Conservation (phyloP, 2,113 vertebrate species). For the Columba janthina region DNA sequence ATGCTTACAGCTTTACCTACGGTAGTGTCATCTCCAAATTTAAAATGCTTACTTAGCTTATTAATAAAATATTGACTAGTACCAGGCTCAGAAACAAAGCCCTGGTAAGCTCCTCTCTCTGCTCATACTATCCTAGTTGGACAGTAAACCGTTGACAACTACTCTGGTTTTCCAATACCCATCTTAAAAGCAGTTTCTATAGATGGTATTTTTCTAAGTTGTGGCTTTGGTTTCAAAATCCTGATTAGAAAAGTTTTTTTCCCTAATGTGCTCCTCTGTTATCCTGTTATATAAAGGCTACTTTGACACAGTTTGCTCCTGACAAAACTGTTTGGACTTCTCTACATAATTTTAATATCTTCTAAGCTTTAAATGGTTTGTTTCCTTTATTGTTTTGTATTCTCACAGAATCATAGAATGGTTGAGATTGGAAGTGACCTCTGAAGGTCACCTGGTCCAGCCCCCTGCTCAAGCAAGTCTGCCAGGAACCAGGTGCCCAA, state of each 20-base stretch:
- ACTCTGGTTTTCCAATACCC: not conserved
- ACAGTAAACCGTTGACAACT: not conserved
- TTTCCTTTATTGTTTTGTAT: not conserved
- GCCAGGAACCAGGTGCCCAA: not conserved
- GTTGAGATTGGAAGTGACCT: too few relatives aligned
- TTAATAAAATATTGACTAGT: not conserved
- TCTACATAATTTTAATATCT: not conserved
- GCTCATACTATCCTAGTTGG: not conserved
- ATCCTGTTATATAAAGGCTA: not conserved
- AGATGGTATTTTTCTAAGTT: not conserved
- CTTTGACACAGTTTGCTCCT: not conserved
- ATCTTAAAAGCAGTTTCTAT: not conserved
- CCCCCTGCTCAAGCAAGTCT: too few relatives aligned
- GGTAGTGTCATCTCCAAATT: not conserved
- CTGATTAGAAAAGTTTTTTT: not conserved
- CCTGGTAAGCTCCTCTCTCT: not conserved
- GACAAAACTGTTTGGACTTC: not conserved
- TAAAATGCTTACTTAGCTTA: not conserved
- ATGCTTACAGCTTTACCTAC: not conserved
- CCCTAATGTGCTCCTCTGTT: accelerated
- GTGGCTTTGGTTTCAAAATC: not conserved
- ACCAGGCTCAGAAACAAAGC: not conserved
- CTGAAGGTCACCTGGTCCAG: too few relatives aligned
- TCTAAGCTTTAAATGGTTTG: not conserved
- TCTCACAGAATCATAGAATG: too few relatives aligned